Evolutionary conservation across 2,797 vertebrate species (phyloP).

Genomic region (Kryptopterus vitreolus): DNA sequence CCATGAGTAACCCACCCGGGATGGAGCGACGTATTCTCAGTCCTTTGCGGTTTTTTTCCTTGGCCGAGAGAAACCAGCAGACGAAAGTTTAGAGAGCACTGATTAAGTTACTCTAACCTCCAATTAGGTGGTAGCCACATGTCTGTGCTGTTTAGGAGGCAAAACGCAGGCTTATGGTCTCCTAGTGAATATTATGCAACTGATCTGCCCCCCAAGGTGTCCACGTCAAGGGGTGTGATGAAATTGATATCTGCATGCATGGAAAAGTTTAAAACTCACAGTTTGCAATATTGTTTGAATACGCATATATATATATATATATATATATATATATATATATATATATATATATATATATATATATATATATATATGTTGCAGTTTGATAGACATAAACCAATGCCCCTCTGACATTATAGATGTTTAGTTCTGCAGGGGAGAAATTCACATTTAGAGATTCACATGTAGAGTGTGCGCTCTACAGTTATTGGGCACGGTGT

Average conservation of each 20-base stretch:
- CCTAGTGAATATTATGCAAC: constrained; percentile 6
- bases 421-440: no score
- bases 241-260: background rate
- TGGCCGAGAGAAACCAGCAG: constrained; percentile 49
- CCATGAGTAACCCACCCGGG: constrained; percentile 13
- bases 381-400: no score
- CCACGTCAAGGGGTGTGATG: constrained; percentile 29
- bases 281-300: background rate
- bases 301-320: no score
- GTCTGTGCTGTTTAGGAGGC: constrained; percentile 55
- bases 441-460: no score
- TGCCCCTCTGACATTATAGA: no score
- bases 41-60: constrained; percentile 51
- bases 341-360: no score
- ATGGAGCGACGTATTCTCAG: constrained; percentile 15
- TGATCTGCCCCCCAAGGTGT: constrained; percentile 12
- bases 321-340: no score
- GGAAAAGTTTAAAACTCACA: background rate
- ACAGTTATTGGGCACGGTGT: no score
- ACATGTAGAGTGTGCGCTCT: no score
- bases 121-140: constrained; percentile 62
- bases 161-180: constrained; percentile 43
- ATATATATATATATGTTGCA: no score
- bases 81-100: constrained; percentile 56
- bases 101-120: constrained; percentile 60